These are phyloP conservation scores for Acropternis orthonyx DNA, from an alignment of 2,797 vertebrate genomes.

Conservation along the genomic window DNA sequence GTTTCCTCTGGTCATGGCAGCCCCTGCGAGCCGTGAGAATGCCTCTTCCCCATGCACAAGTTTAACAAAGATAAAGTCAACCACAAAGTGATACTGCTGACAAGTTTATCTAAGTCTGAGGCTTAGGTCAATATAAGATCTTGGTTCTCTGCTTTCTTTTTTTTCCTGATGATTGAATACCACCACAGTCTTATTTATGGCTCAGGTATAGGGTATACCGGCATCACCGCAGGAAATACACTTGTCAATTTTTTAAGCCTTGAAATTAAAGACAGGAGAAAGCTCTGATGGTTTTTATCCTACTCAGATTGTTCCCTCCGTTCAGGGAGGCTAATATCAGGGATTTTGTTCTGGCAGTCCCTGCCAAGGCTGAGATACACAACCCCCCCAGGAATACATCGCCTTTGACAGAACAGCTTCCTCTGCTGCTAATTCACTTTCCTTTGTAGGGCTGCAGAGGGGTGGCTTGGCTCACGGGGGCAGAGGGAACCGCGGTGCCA, in stretches of 20 bases:
- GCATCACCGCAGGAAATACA: constrained; percentile 24
- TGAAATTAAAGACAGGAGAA: constrained; percentile 57
- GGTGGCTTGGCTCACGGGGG: neutral
- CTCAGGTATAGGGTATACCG: constrained; percentile 13
- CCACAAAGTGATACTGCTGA: constrained; percentile 54
- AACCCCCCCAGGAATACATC: neutral
- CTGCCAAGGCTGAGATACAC: constrained; percentile 34
- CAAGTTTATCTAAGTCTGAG: constrained; percentile 52
- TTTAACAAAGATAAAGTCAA: constrained; percentile 57
- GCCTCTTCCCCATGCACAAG: neutral
- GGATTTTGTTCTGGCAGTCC: constrained; percentile 36
- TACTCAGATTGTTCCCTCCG: neutral
- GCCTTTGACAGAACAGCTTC: neutral
- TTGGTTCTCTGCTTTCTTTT: constrained; percentile 25
- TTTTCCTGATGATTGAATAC: constrained; percentile 28
- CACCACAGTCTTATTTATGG: constrained; percentile 43
- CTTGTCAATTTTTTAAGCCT: constrained; percentile 56
- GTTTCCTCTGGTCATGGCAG: neutral
- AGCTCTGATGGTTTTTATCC: constrained; percentile 42
- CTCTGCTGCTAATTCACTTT: neutral
- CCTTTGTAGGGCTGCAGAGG: neutral
- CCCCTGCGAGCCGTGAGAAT: neutral
- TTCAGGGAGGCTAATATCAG: constrained; percentile 23
- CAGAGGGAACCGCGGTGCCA: neutral
- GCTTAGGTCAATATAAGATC: constrained; percentile 53